Percentiles rank a stretch among this genome's conserved stretches.
These are phyloP conservation scores for Mustela lutreola DNA, from an alignment of 2,113 vertebrate genomes.

Conservation along the genomic window DNA sequence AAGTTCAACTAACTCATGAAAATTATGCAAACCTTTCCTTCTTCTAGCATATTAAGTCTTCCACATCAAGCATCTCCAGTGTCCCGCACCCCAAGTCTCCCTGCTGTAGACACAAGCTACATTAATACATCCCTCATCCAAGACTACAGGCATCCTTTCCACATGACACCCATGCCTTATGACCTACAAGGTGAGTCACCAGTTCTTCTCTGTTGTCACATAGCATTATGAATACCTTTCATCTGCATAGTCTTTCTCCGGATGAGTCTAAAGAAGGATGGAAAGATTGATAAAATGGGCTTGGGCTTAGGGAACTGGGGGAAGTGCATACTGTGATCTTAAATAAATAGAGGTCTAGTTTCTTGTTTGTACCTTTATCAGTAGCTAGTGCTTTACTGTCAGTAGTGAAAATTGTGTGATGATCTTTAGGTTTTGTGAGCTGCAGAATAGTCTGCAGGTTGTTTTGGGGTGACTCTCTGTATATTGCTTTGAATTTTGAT, in stretches of 20 bases:
- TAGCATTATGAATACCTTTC: neutral
- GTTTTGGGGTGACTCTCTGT: neutral
- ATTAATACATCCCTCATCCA: constrained; percentile 97
- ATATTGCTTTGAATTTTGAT: constrained; percentile 33
- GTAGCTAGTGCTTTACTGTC: neutral
- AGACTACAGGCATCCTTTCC: constrained; percentile 98
- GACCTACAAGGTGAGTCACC: constrained; percentile 94
- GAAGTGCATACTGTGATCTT: neutral
- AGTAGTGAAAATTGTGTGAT: neutral
- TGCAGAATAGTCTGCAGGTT: neutral
- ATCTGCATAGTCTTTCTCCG: neutral
- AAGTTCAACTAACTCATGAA: constrained; percentile 56
- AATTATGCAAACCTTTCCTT: constrained; percentile 37
- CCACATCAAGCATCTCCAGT: constrained; percentile 97
- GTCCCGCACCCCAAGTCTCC: constrained; percentile 96
- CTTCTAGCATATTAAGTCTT: constrained; percentile 92
- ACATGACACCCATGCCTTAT: constrained; percentile 94
- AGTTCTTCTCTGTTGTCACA: neutral
- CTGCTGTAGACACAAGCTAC: constrained; percentile 96
- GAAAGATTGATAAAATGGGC: neutral
- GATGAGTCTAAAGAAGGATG: neutral
- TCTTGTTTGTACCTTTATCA: neutral
- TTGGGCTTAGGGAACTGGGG: neutral
- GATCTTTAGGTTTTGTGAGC: neutral
- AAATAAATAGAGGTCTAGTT: neutral